Base-by-base conservation (phyloP, 1,140 invertebrate species). In the Cotesia vestalis region DNA sequence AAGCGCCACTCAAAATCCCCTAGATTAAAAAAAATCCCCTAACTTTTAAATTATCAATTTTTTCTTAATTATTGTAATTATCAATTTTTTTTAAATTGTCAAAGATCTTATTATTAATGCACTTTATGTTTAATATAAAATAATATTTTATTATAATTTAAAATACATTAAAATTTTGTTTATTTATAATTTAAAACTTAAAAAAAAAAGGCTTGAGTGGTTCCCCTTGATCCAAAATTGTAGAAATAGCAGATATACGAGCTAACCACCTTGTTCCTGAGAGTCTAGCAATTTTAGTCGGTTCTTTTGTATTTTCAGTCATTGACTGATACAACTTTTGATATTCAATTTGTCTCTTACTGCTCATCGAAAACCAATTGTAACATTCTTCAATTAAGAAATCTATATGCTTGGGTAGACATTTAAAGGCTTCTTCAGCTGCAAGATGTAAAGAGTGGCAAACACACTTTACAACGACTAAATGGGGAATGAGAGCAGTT, bases 361-460 rank as follows among this genome's bases (percentile, higher is more conserved):
- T 71, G 53, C 77, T 81, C 38, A 78, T 71, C 46, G 77, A 78
- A 61, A 81, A 82, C 72, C 75, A 82, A 53, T 78, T 77, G 71
- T 81, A 74, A 59, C 55, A 69, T 75, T 81, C 78, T 69, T 72
- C 72, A 9, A 81, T 73, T 64, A 81, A 63, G 77, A 75, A 80
- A 46, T 81, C 72, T 40, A 78, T 64, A 57, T 73, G 34, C 46
- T 72, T 52, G 4, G 83, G 83, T 35, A 85, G 66, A 51, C 69
- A n/a, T 73, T 82, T 79, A 53, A 78, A 83, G 3, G 83, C 81
- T 66, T 84, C 74, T 74, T 76, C 79, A 3, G 78, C 80, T 66
- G 80, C 81, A 14, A 84, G 70, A 69, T 84, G 79, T n/a, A 82
- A 70, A 69, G 83, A 85, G 74, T 85, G 84, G 69, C 84, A 85